A percentile compares a stretch with the other conserved stretches of the same genome.
Evolutionary conservation across 92 coral and sea anemone genomes (phyloP).

Genomic region (Umimayanthus kanabou): DNA sequence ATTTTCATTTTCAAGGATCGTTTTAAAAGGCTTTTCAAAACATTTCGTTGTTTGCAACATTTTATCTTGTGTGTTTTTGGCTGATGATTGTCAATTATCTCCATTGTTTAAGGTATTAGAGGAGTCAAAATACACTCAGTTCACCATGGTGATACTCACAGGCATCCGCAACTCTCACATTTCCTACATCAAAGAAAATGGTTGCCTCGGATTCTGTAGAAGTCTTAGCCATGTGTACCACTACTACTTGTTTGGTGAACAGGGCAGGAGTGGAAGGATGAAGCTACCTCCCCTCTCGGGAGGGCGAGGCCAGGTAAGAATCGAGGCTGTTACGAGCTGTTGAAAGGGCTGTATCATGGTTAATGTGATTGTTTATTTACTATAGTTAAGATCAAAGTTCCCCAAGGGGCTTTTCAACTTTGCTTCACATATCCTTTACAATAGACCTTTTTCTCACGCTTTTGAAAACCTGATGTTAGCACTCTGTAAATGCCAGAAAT

Average conservation of each 20-base stretch:
- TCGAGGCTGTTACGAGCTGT: too few species aligned
- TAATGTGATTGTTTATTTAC: background rate
- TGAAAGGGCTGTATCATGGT: background rate
- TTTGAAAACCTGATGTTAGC: too few species aligned
- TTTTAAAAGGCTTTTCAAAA: too few species aligned
- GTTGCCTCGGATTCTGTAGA: slow-evolving; percentile 59
- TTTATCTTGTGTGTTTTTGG: background rate
- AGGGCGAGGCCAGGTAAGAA: slow-evolving; percentile 54
- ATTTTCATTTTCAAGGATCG: too few species aligned
- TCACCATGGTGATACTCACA: slow-evolving; percentile 77
- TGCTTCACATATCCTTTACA: too few species aligned
- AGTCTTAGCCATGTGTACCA: slow-evolving; percentile 83
- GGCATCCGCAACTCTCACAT: slow-evolving; percentile 75
- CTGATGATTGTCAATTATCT: background rate
- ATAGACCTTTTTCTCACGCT: too few species aligned
- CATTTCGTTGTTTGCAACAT: too few species aligned
- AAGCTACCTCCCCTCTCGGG: slow-evolving; percentile 61
- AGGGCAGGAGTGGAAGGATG: slow-evolving; percentile 79
- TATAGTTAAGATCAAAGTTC: background rate
- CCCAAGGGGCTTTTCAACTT: too few species aligned
- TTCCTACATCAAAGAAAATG: slow-evolving; percentile 63
- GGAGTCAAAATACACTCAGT: slow-evolving; percentile 62
- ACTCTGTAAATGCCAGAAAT: too few species aligned
- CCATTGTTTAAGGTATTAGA: slow-evolving; percentile 44
- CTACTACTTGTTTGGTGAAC: slow-evolving; percentile 80